Conservation (phyloP, 2,888 invertebrate genomes). For the Apantesis nais region DNA sequence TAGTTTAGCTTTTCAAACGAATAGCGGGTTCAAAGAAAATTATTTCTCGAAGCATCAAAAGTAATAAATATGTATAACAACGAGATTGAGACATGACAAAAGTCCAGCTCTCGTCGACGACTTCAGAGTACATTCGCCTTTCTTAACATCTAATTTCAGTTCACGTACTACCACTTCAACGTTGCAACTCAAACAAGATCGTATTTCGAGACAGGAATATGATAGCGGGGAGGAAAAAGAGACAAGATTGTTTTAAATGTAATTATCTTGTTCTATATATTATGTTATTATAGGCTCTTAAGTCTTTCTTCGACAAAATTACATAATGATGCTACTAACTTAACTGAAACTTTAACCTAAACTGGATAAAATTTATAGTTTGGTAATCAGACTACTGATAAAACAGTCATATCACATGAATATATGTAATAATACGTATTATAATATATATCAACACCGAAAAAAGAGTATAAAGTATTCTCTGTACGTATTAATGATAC, state of each 20-base stretch:
- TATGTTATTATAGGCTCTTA: background rate
- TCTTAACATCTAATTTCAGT: conserved; percentile 8
- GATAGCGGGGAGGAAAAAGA: background rate
- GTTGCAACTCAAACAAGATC: background rate
- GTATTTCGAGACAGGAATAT: conserved; percentile 8
- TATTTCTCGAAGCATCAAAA: background rate
- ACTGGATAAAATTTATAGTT: no score
- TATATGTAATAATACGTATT: no score
- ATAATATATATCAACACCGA: no score
- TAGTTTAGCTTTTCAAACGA: background rate
- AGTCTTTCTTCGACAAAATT: background rate
- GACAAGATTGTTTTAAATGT: background rate
- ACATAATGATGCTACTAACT: no score
- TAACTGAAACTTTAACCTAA: no score
- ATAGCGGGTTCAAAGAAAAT: background rate
- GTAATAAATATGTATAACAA: background rate
- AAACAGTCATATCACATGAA: no score
- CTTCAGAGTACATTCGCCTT: background rate
- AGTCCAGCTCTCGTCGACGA: background rate
- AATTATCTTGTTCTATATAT: background rate
- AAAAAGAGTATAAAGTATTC: no score
- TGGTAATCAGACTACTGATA: no score
- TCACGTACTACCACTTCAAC: conserved; percentile 8
- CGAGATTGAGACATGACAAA: conserved; percentile 1
- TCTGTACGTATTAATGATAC: no score